Conservation (phyloP, 1,140 invertebrate genomes). For the Paracyclopina nana region DNA sequence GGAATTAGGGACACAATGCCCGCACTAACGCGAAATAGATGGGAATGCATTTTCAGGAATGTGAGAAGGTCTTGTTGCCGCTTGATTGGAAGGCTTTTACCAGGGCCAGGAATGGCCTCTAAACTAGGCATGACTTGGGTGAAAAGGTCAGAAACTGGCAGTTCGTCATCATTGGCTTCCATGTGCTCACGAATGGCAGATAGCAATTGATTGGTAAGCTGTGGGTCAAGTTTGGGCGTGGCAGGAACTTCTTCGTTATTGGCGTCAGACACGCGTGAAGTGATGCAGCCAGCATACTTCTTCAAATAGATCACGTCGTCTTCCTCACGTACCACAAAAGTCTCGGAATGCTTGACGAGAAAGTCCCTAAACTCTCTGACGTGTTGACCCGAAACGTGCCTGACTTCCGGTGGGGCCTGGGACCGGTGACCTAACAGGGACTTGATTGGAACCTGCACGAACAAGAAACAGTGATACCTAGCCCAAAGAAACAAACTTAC, state of each 20-base stretch:
- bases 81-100: too few relatives aligned
- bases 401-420: slow-evolving; percentile 79
- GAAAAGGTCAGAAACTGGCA: slow-evolving; percentile 51
- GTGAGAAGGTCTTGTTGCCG: slow-evolving; percentile 60
- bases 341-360: slow-evolving; percentile 56
- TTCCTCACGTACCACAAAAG: slow-evolving; percentile 68
- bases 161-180: slow-evolving; percentile 35
- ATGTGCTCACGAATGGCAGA: slow-evolving; percentile 42
- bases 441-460: slow-evolving; percentile 50
- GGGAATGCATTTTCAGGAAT: slow-evolving; percentile 69
- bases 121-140: too few relatives aligned
- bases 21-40: slow-evolving; percentile 55
- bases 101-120: too few relatives aligned
- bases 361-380: slow-evolving; percentile 86
- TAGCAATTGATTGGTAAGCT: slow-evolving; percentile 17
- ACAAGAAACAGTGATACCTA: too few relatives aligned
- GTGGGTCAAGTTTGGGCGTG: slow-evolving; percentile 15
- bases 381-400: slow-evolving; percentile 79
- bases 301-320: slow-evolving; percentile 51
- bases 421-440: slow-evolving; percentile 76
- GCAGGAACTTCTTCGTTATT: too few relatives aligned
- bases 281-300: slow-evolving; percentile 38
- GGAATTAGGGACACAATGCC: too few relatives aligned
- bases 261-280: slow-evolving; percentile 37
- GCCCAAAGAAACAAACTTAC: slow-evolving; percentile 33